These are phyloP conservation scores for Hypotaenidia okinawae DNA, from an alignment of 2,797 vertebrate genomes.

Conservation along the genomic window DNA sequence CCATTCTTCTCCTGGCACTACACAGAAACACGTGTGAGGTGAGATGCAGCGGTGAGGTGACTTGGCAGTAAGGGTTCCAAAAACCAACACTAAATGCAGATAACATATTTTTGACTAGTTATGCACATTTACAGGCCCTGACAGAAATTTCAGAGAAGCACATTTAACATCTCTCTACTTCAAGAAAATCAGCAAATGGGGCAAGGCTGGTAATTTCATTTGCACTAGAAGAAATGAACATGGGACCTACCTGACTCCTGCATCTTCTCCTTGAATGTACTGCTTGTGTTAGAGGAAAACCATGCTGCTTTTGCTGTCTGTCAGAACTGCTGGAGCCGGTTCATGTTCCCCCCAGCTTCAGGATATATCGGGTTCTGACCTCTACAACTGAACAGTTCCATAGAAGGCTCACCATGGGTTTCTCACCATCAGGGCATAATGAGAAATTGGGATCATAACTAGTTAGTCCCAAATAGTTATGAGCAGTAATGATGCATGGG, in stretches of 20 bases:
- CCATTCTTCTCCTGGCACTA: slow-evolving; percentile 32
- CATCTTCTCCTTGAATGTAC: not conserved
- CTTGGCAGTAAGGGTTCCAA: not conserved
- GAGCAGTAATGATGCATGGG: not conserved
- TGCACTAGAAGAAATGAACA: not conserved
- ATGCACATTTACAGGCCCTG: not conserved
- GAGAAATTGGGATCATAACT: not conserved
- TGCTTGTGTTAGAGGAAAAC: not conserved
- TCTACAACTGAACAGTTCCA: not conserved
- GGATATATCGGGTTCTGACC: not conserved
- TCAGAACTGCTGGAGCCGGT: not conserved
- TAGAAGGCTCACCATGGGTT: not conserved
- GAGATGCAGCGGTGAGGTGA: not conserved
- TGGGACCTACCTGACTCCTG: not conserved
- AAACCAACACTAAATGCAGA: slow-evolving; percentile 27
- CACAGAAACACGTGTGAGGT: slow-evolving; percentile 19
- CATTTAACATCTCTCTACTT: not conserved
- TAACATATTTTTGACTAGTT: slow-evolving; percentile 39
- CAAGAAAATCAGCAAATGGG: not conserved
- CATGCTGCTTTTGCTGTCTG: not conserved
- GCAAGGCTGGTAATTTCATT: not conserved
- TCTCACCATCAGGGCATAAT: not conserved
- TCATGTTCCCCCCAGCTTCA: not conserved
- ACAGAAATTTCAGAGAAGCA: slow-evolving; percentile 6
- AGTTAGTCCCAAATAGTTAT: slow-evolving; percentile 1